These are phyloP conservation scores for Thyatira batis DNA, from an alignment of 2,888 invertebrate genomes.

Conservation along the genomic window DNA sequence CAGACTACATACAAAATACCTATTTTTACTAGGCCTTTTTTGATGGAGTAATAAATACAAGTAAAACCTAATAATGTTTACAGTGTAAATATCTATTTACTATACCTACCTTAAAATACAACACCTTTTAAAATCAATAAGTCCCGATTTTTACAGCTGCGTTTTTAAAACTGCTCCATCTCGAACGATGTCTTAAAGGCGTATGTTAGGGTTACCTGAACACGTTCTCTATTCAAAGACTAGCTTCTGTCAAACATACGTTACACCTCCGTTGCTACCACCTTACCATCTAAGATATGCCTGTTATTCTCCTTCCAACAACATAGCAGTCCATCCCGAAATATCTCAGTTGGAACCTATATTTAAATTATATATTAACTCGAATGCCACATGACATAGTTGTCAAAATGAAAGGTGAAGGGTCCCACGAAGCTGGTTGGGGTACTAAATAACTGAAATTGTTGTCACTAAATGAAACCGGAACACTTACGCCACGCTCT, in stretches of 20 bases:
- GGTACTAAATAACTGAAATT: slow-evolving; percentile 15
- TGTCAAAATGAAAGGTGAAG: not conserved
- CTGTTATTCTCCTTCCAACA: not conserved
- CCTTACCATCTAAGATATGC: not conserved
- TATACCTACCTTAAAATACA: no score
- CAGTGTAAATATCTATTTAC: no score
- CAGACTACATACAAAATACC: no score
- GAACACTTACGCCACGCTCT: slow-evolving; percentile 9
- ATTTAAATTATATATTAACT: not conserved
- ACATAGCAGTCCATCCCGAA: not conserved
- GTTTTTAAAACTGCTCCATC: not conserved
- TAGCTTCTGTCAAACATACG: not conserved
- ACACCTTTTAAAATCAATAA: no score
- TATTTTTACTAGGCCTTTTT: no score
- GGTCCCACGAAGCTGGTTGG: slow-evolving; percentile 13
- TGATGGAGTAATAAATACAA: no score
- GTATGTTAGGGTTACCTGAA: not conserved
- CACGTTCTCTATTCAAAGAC: not conserved
- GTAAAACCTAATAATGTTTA: no score
- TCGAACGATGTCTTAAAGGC: not conserved
- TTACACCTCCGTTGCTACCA: not conserved
- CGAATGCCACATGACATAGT: not conserved
- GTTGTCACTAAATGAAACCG: slow-evolving; percentile 12
- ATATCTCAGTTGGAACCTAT: not conserved
- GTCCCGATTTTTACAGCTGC: not conserved